Percentiles rank a stretch among this genome's conserved stretches.
phyloP scores from a whole-genome alignment of 1,140 invertebrate species.

The Goniozus legneri region DNA sequence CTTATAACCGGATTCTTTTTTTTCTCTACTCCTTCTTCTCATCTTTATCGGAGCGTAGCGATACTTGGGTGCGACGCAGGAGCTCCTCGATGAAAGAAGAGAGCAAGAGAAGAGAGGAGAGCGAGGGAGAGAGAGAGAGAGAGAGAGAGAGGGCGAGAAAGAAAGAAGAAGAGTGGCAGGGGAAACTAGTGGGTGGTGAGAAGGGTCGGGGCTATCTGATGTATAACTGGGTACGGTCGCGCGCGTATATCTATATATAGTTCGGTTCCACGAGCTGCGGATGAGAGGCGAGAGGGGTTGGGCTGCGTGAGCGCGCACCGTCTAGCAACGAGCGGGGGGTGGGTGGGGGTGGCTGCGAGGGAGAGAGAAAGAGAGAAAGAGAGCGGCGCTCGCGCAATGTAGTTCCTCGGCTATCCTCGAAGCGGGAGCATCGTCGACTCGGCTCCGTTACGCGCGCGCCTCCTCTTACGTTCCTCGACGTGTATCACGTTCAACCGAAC shows the following conservation, averaged over 20 bases:
- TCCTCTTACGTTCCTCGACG: too few relatives aligned
- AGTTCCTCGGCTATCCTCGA: constrained; percentile 45
- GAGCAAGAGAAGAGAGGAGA: not conserved
- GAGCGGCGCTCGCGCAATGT: constrained; percentile 46
- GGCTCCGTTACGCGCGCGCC: constrained; percentile 29
- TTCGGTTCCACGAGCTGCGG: too few relatives aligned
- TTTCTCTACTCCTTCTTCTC: too few relatives aligned
- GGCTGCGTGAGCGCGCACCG: too few relatives aligned
- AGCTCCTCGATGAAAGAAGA: constrained; percentile 1
- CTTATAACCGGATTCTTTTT: constrained; percentile 20
- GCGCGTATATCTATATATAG: too few relatives aligned
- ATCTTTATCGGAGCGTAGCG: constrained; percentile 13
- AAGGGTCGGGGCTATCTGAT: too few relatives aligned
- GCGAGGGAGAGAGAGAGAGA: not conserved
- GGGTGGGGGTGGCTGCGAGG: constrained; percentile 44
- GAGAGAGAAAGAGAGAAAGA: too few relatives aligned
- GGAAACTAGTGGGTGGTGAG: too few relatives aligned
- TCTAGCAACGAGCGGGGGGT: too few relatives aligned
- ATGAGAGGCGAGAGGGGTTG: too few relatives aligned
- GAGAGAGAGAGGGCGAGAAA: not conserved
- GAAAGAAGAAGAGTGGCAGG: not conserved
- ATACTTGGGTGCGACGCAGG: not conserved
- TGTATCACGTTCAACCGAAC: too few relatives aligned
- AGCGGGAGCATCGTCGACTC: constrained; percentile 40
- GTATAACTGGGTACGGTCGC: too few relatives aligned